Evolutionary conservation across 2,797 vertebrate species (phyloP).

Genomic region (Betta splendens): DNA sequence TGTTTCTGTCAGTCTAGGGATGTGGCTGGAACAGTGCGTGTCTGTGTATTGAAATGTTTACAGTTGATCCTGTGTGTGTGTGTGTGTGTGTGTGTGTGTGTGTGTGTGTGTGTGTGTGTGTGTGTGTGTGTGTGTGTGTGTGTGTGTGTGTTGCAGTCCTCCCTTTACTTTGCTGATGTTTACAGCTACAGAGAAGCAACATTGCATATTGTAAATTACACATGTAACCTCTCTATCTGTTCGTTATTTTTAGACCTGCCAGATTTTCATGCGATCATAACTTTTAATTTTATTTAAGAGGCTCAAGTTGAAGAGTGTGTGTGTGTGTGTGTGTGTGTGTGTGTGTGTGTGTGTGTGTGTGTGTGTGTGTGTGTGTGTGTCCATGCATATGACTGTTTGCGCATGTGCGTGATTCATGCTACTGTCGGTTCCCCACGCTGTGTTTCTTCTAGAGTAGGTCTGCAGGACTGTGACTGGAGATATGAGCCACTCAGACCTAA

Average conservation of each 20-base stretch:
- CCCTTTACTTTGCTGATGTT: constrained; percentile 81
- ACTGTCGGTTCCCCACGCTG: constrained; percentile 53
- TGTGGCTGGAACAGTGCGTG: constrained; percentile 53
- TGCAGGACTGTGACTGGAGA: constrained; percentile 53
- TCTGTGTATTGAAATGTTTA: constrained; percentile 75
- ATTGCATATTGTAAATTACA: constrained; percentile 64
- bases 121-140: constrained; percentile 51
- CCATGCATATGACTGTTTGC: constrained; percentile 17
- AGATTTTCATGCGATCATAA: constrained; percentile 50
- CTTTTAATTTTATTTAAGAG: constrained; percentile 54
- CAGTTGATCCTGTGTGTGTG: constrained; percentile 71
- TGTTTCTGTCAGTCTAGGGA: constrained; percentile 29
- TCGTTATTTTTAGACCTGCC: constrained; percentile 64
- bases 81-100: constrained; percentile 51
- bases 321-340: constrained; percentile 12
- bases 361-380: constrained; percentile 20
- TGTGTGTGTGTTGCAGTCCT: constrained; percentile 65
- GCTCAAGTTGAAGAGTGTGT: constrained; percentile 25
- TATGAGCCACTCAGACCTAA: constrained; percentile 55
- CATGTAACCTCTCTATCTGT: constrained; percentile 42
- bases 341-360: constrained; percentile 18
- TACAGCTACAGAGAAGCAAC: constrained; percentile 72
- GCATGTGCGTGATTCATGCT: constrained; percentile 44
- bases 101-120: constrained; percentile 48
- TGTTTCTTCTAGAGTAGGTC: constrained; percentile 65